Evolutionary conservation across 2,113 vertebrate genomes (phyloP).

Genomic region (Phalacrocorax brasilianus): DNA sequence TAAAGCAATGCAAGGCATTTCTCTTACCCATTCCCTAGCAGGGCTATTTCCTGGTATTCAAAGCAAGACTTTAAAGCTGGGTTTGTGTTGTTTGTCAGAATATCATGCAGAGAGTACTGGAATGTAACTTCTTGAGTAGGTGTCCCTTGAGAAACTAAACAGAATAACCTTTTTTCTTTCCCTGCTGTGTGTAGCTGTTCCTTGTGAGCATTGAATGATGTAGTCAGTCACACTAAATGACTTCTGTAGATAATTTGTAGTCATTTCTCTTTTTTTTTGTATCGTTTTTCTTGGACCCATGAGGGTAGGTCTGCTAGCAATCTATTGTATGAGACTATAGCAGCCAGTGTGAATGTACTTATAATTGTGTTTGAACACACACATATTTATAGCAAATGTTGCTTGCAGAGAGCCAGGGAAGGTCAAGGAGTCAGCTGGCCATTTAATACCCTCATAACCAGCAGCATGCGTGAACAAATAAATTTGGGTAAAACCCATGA

Average conservation of each 20-base stretch:
- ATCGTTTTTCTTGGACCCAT: not conserved
- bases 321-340: not conserved
- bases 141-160: not conserved
- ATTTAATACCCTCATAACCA: not conserved
- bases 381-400: fast-evolving
- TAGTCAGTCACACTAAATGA: not conserved
- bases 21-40: not conserved
- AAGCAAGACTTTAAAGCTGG: not conserved
- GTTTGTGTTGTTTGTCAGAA: not conserved
- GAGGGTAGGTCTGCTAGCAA: not conserved
- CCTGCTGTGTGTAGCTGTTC: not conserved
- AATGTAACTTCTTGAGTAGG: not conserved
- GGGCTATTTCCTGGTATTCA: not conserved
- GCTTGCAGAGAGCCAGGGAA: not conserved
- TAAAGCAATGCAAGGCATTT: not conserved
- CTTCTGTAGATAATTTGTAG: not conserved
- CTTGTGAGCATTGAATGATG: not conserved
- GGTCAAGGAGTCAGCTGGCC: not conserved
- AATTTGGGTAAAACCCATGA: not conserved
- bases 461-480: not conserved
- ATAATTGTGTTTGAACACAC: not conserved
- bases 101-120: not conserved
- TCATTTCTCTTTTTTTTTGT: not conserved
- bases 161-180: not conserved
- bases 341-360: not conserved